Evolutionary conservation across 2,888 invertebrate genomes (phyloP).

Genomic region (Girardia tigrina): DNA sequence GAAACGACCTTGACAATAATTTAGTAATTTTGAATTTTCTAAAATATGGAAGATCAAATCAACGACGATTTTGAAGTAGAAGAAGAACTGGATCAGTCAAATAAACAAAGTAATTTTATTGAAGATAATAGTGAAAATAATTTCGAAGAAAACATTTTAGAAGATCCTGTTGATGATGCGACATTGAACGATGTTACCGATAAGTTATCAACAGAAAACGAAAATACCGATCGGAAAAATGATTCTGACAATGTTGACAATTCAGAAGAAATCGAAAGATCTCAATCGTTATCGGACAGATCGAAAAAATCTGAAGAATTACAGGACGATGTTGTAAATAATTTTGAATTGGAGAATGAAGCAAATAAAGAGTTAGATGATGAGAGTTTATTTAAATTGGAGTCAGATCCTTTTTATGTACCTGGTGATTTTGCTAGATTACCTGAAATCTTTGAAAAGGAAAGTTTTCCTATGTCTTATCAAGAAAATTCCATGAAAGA

Average conservation of each 20-base stretch:
- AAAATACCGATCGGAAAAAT: not conserved
- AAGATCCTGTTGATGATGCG: not conserved
- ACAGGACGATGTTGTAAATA: not conserved
- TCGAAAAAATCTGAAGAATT: not conserved
- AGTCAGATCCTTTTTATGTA: not conserved
- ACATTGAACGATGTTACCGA: not conserved
- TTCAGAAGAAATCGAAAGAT: not conserved
- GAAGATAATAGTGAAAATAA: not conserved
- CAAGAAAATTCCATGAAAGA: constrained; percentile 48
- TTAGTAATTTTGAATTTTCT: not conserved
- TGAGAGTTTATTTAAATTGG: not conserved
- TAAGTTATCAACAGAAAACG: not conserved
- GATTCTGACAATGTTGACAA: not conserved
- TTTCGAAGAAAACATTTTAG: not conserved
- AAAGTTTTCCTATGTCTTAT: constrained; percentile 47
- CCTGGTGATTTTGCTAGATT: constrained; percentile 25
- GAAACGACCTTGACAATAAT: not conserved
- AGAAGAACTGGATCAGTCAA: not conserved
- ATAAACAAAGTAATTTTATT: not conserved
- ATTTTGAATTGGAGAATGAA: not conserved
- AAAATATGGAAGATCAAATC: not conserved
- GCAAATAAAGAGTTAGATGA: not conserved
- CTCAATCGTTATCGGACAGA: not conserved
- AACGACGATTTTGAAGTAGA: not conserved
- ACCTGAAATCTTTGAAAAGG: constrained; percentile 42